Evolutionary conservation across 1,140 invertebrate genomes (phyloP).

Genomic region (Drosophila repletoides): DNA sequence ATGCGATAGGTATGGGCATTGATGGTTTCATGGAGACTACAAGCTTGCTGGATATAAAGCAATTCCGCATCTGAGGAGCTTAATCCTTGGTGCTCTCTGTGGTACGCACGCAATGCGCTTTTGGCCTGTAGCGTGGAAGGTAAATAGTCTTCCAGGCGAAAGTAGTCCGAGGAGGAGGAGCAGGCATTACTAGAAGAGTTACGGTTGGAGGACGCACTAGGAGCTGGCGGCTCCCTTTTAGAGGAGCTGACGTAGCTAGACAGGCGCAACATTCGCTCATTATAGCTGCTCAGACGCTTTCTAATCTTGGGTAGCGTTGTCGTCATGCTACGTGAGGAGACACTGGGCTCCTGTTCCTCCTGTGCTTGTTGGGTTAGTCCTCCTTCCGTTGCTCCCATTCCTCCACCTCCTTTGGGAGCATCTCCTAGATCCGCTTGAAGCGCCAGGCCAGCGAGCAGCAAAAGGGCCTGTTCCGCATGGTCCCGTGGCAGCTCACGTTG

Average conservation of each 20-base stretch:
- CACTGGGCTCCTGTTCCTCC: slow-evolving; percentile 20
- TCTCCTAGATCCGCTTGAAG: slow-evolving; percentile 96
- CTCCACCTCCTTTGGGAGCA: slow-evolving; percentile 73
- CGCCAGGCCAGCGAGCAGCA: slow-evolving; percentile 92
- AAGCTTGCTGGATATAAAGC: slow-evolving; percentile 94
- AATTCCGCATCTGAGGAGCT: slow-evolving; percentile 90
- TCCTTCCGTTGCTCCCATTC: background rate
- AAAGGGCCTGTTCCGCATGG: slow-evolving; percentile 87
- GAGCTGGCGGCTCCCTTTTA: slow-evolving; percentile 22
- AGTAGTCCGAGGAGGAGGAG: slow-evolving; percentile 85
- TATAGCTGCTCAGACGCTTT: slow-evolving; percentile 63
- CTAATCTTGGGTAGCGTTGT: slow-evolving; percentile 77
- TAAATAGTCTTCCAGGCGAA: slow-evolving; percentile 90
- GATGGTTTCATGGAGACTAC: slow-evolving; percentile 91
- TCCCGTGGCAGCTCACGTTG: slow-evolving; percentile 87
- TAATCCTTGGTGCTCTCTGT: slow-evolving; percentile 89
- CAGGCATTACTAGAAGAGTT: background rate
- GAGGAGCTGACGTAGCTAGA: slow-evolving; percentile 67
- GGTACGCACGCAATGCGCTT: slow-evolving; percentile 85
- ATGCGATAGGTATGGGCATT: slow-evolving; percentile 96
- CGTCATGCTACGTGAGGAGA: too few species aligned
- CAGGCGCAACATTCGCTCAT: slow-evolving; percentile 71
- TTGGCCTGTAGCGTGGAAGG: slow-evolving; percentile 85
- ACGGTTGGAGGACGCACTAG: too few species aligned
- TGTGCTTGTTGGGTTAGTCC: slow-evolving; percentile 12